Evolutionary conservation across 2,797 vertebrate species (phyloP).

Genomic region (Acridotheres tristis): DNA sequence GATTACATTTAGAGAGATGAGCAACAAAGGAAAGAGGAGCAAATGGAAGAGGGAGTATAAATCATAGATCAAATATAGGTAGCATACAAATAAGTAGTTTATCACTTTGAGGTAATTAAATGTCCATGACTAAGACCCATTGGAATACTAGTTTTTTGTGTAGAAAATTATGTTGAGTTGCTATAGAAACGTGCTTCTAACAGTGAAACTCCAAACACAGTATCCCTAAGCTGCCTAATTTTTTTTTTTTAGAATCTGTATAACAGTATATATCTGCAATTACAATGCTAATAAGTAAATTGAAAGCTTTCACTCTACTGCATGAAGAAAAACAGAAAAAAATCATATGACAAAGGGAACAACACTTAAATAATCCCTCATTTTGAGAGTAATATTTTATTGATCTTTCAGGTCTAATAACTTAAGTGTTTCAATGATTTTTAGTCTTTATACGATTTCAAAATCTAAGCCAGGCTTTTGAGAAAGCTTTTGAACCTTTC

Average conservation of each 20-base stretch:
- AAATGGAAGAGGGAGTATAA: background rate
- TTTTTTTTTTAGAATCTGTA: background rate
- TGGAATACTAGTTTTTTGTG: background rate
- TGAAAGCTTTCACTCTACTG: background rate
- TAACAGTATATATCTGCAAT: background rate
- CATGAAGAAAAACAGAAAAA: background rate
- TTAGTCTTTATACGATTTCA: background rate
- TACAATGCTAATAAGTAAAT: background rate
- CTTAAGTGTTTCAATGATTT: accelerated
- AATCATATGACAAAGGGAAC: background rate
- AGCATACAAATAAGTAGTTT: background rate
- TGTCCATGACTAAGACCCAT: background rate
- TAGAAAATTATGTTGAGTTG: background rate
- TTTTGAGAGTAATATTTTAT: background rate
- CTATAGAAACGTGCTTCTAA: background rate
- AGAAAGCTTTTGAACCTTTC: background rate
- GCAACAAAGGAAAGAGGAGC: background rate
- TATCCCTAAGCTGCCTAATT: background rate
- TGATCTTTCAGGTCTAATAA: background rate
- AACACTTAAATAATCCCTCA: background rate
- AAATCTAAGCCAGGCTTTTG: background rate
- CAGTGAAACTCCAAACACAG: background rate
- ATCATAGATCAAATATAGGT: background rate
- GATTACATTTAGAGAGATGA: background rate
- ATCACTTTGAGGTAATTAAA: background rate